Conservation (phyloP, 2,888 invertebrate genomes). For the Deilephila porcellus region DNA sequence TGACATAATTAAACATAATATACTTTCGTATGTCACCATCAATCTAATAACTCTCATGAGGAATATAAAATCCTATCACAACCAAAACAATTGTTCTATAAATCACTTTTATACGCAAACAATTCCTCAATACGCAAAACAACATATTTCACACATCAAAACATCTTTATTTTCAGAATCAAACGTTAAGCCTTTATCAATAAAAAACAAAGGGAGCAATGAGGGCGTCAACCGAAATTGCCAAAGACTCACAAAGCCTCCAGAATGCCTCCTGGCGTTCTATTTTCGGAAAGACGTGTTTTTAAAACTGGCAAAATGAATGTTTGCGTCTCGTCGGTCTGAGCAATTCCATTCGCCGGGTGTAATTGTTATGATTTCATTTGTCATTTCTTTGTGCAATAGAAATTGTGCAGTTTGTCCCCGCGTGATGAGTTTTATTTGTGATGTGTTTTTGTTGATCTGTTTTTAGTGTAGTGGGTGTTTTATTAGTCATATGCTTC, state of each 20-base stretch:
- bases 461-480: not conserved
- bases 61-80: too few relatives aligned
- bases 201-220: slow-evolving; percentile 30
- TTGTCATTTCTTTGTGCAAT: slow-evolving; percentile 45
- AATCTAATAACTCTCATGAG: too few relatives aligned
- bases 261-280: slow-evolving; percentile 40
- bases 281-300: slow-evolving; percentile 42
- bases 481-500: too few relatives aligned
- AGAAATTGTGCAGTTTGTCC: slow-evolving; percentile 45
- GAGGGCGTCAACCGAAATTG: slow-evolving; percentile 36
- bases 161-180: too few relatives aligned
- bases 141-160: too few relatives aligned
- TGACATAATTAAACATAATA: too few relatives aligned
- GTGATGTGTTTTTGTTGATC: not conserved
- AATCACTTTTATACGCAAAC: too few relatives aligned
- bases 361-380: slow-evolving; percentile 58
- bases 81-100: too few relatives aligned
- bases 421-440: slow-evolving; percentile 20
- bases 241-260: slow-evolving; percentile 37
- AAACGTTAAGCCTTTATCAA: slow-evolving; percentile 30
- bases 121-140: too few relatives aligned
- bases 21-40: too few relatives aligned
- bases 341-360: slow-evolving; percentile 49
- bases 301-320: slow-evolving; percentile 48
- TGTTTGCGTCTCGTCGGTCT: slow-evolving; percentile 43